Percentiles rank a stretch among this genome's conserved stretches.
phyloP scores from a whole-genome alignment of 2,888 invertebrate species.

The Dyspetes luteomarginatus region DNA sequence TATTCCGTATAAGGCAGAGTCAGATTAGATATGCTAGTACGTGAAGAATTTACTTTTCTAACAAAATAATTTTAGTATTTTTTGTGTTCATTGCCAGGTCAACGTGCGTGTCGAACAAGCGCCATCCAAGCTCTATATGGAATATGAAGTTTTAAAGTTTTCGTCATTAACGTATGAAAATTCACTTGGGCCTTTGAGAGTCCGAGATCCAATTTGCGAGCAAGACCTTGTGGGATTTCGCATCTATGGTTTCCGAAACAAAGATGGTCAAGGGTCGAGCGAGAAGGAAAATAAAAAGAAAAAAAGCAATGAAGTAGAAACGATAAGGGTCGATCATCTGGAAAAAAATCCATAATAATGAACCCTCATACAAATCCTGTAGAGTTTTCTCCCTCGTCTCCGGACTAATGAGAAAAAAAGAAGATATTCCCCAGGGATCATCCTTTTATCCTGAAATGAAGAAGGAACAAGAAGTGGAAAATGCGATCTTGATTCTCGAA shows the following conservation, averaged over 20 bases:
- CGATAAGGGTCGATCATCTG: slow-evolving; percentile 2
- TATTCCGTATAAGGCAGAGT: not conserved
- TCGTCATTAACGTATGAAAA: not conserved
- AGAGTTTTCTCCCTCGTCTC: not conserved
- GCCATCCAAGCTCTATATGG: not conserved
- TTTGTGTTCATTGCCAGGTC: not conserved
- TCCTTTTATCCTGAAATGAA: not conserved
- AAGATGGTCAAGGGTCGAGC: slow-evolving; percentile 21
- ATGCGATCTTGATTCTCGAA: no score
- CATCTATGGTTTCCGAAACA: slow-evolving; percentile 32
- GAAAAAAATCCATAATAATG: slow-evolving; percentile 31
- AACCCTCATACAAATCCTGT: not conserved
- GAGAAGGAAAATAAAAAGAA: not conserved
- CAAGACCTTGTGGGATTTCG: slow-evolving; percentile 41
- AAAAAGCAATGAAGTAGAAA: not conserved
- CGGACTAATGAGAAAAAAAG: not conserved
- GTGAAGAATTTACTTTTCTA: not conserved
- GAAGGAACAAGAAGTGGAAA: no score
- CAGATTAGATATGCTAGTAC: not conserved
- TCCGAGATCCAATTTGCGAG: slow-evolving; percentile 37
- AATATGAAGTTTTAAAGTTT: not conserved
- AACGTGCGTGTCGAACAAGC: not conserved
- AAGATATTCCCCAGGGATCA: not conserved
- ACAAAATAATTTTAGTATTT: not conserved
- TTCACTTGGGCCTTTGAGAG: slow-evolving; percentile 1